phyloP scores from a whole-genome alignment of 2,797 vertebrate genomes.

The Acipenser oxyrinchus region DNA sequence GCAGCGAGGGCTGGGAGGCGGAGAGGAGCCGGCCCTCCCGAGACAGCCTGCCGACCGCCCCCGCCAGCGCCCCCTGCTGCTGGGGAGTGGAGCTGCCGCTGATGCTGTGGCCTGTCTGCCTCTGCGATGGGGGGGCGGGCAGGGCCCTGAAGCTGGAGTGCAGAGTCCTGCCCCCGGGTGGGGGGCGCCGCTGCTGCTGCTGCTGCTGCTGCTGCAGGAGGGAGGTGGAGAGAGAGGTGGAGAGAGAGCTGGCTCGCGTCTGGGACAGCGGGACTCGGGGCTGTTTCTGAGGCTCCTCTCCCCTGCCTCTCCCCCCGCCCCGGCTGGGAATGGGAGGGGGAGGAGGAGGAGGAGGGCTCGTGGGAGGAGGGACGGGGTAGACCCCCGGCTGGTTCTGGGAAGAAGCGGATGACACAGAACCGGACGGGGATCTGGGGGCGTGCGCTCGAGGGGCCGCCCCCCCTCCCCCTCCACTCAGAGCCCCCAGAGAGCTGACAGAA shows the following conservation, averaged over 20 bases:
- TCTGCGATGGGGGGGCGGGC: slow-evolving; percentile 45
- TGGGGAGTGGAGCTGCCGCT: slow-evolving; percentile 31
- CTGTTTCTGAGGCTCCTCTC: slow-evolving; percentile 22
- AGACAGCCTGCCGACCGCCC: slow-evolving; percentile 68
- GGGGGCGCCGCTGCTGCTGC: slow-evolving; percentile 40
- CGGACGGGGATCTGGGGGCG: slow-evolving; percentile 45
- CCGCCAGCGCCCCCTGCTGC: slow-evolving; percentile 68
- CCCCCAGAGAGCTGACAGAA: slow-evolving; percentile 68
- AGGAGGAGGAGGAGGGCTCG: slow-evolving; percentile 45
- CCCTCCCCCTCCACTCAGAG: slow-evolving; percentile 53
- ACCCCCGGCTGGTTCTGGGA: slow-evolving; percentile 20
- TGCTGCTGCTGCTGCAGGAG: slow-evolving; percentile 25
- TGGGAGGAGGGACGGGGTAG: slow-evolving; percentile 27
- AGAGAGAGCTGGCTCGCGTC: slow-evolving; percentile 40
- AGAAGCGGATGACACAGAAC: slow-evolving; percentile 35
- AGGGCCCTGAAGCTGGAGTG: slow-evolving; percentile 72
- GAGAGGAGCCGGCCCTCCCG: slow-evolving; percentile 81
- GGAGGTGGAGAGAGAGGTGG: slow-evolving; percentile 41
- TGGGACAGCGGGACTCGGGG: slow-evolving; percentile 39
- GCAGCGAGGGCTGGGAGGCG: slow-evolving; percentile 87
- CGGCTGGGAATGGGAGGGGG: no score
- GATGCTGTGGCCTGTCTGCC: slow-evolving; percentile 31
- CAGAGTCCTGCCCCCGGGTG: slow-evolving; percentile 67
- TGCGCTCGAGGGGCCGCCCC: slow-evolving; percentile 6
- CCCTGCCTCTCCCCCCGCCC: no score